Evolutionary conservation across 2,113 vertebrate species (phyloP).

Genomic region (Corvus moneduloides): DNA sequence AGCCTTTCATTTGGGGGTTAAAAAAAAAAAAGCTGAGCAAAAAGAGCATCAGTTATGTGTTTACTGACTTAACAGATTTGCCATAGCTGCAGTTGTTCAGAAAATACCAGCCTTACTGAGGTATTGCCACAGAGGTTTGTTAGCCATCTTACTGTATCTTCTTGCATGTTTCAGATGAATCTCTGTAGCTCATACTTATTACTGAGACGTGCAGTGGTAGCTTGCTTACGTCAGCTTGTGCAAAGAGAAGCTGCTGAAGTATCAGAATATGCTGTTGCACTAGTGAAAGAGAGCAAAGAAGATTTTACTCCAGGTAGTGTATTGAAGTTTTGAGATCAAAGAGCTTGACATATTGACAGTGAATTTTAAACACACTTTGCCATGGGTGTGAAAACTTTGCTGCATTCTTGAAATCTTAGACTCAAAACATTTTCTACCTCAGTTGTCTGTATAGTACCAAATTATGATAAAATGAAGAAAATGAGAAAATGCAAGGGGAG

Average conservation of each 20-base stretch:
- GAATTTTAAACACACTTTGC: not conserved
- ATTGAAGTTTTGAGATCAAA: not conserved
- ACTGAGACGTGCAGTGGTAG: constrained; percentile 84
- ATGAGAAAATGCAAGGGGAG: not conserved
- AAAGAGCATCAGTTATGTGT: not conserved
- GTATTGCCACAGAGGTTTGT: not conserved
- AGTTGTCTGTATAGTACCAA: not conserved
- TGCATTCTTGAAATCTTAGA: not conserved
- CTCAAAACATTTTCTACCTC: not conserved
- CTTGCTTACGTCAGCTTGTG: constrained; percentile 88
- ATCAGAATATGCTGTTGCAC: constrained; percentile 81
- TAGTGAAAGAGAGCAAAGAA: constrained; percentile 83
- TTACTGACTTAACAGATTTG: not conserved
- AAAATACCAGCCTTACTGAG: not conserved
- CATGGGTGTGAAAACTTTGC: not conserved
- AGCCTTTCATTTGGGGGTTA: not conserved
- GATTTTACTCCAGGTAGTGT: constrained; percentile 80
- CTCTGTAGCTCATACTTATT: constrained; percentile 87
- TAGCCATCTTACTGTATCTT: constrained; percentile 15
- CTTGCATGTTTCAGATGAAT: constrained; percentile 81
- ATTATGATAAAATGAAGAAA: not conserved
- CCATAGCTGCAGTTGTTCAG: not conserved
- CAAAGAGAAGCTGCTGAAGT: constrained; percentile 90
- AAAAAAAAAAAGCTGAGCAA: not conserved
- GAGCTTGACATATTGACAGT: not conserved